These are phyloP conservation scores for Phenganax marumi DNA, from an alignment of 92 coral and sea anemone species.

Conservation along the genomic window DNA sequence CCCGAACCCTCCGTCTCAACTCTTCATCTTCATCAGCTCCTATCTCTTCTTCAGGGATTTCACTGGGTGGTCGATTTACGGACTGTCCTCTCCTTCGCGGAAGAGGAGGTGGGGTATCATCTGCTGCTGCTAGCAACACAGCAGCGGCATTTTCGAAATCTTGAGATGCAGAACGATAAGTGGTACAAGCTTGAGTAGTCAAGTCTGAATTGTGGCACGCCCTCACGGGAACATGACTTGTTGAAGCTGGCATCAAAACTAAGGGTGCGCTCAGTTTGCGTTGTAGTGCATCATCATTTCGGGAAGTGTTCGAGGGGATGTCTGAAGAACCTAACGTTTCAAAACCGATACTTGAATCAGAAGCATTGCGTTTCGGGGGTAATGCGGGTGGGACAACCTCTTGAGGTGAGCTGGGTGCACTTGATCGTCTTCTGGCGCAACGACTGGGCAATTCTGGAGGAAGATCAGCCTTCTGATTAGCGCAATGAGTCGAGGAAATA, in stretches of 20 bases:
- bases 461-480: not conserved
- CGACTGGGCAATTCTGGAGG: slow-evolving; percentile 12
- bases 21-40: slow-evolving; percentile 14
- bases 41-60: slow-evolving; percentile 7
- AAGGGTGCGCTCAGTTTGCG: slow-evolving; percentile 20
- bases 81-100: slow-evolving; percentile 14
- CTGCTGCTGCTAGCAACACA: not conserved
- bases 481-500: not conserved
- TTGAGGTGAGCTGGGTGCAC: slow-evolving; percentile 14
- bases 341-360: slow-evolving; percentile 16
- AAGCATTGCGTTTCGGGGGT: not conserved
- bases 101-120: slow-evolving; percentile 28
- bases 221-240: not conserved
- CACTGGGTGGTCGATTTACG: not conserved
- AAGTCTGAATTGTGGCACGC: not conserved
- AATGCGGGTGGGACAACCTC: not conserved
- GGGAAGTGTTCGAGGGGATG: not conserved
- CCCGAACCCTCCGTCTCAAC: not conserved
- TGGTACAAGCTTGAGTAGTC: not conserved
- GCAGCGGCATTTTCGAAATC: slow-evolving; percentile 17
- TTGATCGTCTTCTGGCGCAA: not conserved
- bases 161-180: not conserved
- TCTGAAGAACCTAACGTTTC: not conserved
- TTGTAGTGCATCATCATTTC: not conserved
- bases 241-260: not conserved